These are phyloP conservation scores for Neoascia interrupta DNA, from an alignment of 2,888 invertebrate genomes.

Conservation along the genomic window DNA sequence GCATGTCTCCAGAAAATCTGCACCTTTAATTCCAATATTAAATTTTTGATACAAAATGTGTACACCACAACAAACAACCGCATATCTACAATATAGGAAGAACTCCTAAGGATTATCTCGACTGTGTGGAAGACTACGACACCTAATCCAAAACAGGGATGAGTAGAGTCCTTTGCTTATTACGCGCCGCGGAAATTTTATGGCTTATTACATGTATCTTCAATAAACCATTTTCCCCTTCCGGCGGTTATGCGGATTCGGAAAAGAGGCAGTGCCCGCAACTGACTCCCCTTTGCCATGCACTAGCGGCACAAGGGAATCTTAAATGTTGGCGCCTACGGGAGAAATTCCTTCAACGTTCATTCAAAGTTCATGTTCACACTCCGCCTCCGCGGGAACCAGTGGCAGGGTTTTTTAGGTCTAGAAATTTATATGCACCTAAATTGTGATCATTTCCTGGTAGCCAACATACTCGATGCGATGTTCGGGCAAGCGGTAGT, in stretches of 20 bases:
- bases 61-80: conserved; percentile 1
- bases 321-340: conserved; percentile 35
- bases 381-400: conserved; percentile 55
- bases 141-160: background rate
- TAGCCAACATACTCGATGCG: conserved; percentile 41
- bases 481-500: too few relatives aligned
- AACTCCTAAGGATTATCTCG: conserved; percentile 45
- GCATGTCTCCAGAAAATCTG: conserved; percentile 20
- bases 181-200: conserved; percentile 37
- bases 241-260: background rate
- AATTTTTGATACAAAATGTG: too few relatives aligned
- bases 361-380: conserved; percentile 61
- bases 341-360: conserved; percentile 46
- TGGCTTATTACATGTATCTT: too few relatives aligned
- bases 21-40: conserved; percentile 51
- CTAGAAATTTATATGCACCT: conserved; percentile 44
- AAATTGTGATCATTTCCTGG: conserved; percentile 57
- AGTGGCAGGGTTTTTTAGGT: conserved; percentile 35
- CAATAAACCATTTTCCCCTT: conserved; percentile 45
- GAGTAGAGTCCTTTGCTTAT: conserved; percentile 32
- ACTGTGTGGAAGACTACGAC: conserved; percentile 36
- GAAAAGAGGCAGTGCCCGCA: conserved; percentile 24
- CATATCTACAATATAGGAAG: too few relatives aligned
- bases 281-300: conserved; percentile 1
- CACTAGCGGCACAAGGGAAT: conserved; percentile 19